Evolutionary conservation across 2,888 invertebrate genomes (phyloP).

Genomic region (Odontothrips loti): DNA sequence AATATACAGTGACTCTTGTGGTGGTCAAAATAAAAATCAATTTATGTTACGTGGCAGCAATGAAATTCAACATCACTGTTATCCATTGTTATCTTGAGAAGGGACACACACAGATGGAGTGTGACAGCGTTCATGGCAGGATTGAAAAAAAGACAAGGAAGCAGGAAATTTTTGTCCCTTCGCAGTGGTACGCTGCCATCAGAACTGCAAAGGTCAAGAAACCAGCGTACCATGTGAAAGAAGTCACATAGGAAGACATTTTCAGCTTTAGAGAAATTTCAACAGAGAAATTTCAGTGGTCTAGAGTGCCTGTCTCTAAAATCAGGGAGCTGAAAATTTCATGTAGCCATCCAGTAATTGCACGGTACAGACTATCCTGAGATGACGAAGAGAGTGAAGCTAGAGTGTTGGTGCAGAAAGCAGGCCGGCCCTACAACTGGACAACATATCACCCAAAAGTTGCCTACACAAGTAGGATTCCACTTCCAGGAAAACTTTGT

Average conservation of each 20-base stretch:
- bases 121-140: neutral
- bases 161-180: no score
- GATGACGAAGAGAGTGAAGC: neutral
- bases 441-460: neutral
- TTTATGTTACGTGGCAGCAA: neutral
- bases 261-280: neutral
- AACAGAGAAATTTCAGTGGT: neutral
- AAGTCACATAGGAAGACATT: neutral
- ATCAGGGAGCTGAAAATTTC: neutral
- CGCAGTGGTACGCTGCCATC: neutral
- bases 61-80: neutral
- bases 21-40: neutral
- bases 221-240: neutral
- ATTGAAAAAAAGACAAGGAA: neutral
- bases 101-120: neutral
- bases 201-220: neutral
- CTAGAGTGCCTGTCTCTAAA: neutral
- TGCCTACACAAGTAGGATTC: neutral
- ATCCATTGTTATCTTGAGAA: neutral
- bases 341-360: neutral
- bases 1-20: neutral
- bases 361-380: neutral
- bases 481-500: neutral
- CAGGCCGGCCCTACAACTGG: neutral
- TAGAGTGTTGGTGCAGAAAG: neutral